Base-by-base conservation (phyloP, 37 sponge, comb jelly and placozoan species). In the Haliclona indistincta region DNA sequence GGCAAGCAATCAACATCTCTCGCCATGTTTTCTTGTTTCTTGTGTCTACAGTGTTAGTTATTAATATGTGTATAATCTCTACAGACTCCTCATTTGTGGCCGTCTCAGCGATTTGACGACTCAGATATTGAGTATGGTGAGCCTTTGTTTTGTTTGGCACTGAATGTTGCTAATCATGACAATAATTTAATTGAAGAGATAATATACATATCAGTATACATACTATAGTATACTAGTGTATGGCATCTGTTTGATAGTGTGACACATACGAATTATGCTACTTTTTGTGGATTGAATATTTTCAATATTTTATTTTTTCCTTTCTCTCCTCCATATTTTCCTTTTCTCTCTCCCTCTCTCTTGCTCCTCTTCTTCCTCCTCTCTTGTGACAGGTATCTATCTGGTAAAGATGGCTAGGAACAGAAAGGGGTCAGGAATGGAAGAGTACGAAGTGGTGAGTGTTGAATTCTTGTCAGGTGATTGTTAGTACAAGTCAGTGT, bases 61-160 rank as follows among this genome's bases (percentile, higher is more conserved):
- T 35, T 15, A 2, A 23, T 1, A 72, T 58, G 23, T 28, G 19
- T 55, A 2, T 69, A 28, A 11, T 38, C 56, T 13, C 22, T 54
- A 23, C 65, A 87, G 87, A 80, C 77, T n/a, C 54, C 81, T 19
- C 64, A 74, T 38, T 80, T 80, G 51, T 87, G 87, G 87, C 87
- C 87, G 13, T 87, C 87, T 3, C 76, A 80, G 61, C 74, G 63
- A 34, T 75, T 78, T 70, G 64, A 25, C 34, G 54, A 73, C 26
- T 43, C 76, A 8, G 87, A 87, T 29, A 75, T 75, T 68, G 77
- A 74, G 52, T 87, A 87, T 75, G 81, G 87, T 87, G 47, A 67
- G 79, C 30, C 7, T 54, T 30, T 51, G 54, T 71, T 8, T 28
- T 53, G 34, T 29, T 5, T 10, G 22, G 4, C 3, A 4, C 4